phyloP scores from a whole-genome alignment of 2,113 vertebrate genomes.

The Mobula birostris region DNA sequence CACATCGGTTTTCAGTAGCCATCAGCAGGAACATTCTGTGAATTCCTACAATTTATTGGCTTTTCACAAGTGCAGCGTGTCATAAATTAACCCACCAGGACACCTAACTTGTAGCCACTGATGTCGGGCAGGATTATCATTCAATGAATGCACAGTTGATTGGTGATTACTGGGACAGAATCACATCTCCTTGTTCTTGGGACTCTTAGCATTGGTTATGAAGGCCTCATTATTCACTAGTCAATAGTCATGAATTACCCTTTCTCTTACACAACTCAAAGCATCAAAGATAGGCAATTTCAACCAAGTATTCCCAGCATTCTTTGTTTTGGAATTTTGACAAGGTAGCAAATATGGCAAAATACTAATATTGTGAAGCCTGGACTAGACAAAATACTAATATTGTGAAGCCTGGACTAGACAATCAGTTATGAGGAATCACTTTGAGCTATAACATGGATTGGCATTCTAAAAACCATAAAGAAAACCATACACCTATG shows the following conservation, averaged over 20 bases:
- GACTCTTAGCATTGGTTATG: background rate
- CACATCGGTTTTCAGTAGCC: background rate
- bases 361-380: too few relatives aligned
- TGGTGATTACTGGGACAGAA: background rate
- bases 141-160: background rate
- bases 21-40: background rate
- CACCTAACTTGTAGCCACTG: background rate
- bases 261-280: background rate
- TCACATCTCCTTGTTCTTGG: background rate
- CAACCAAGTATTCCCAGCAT: too few relatives aligned
- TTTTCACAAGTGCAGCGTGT: background rate
- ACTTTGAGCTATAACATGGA: too few relatives aligned
- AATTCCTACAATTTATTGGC: background rate
- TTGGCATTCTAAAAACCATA: too few relatives aligned
- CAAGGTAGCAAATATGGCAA: too few relatives aligned
- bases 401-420: too few relatives aligned
- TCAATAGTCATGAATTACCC: background rate
- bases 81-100: background rate
- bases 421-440: too few relatives aligned
- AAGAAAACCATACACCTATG: too few relatives aligned
- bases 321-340: too few relatives aligned
- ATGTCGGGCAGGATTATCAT: background rate
- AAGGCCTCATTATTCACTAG: background rate
- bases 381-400: too few relatives aligned
- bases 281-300: background rate